Conservation (phyloP, 2,888 invertebrate species). For the Andrena trimmerana region DNA sequence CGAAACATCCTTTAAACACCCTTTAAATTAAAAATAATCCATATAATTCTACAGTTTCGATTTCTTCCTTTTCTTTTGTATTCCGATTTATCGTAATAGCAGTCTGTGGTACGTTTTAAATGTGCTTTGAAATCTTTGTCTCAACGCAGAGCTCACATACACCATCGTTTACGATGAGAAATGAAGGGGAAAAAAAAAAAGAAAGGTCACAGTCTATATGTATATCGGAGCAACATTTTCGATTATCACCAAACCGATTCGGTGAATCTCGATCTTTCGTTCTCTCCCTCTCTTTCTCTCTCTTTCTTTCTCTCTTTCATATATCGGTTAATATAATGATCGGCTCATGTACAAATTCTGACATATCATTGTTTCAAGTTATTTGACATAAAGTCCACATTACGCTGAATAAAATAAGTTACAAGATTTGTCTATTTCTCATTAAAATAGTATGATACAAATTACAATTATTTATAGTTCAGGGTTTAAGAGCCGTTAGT, state of each 20-base stretch:
- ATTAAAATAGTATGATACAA: slow-evolving; percentile 81
- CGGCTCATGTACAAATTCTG: slow-evolving; percentile 74
- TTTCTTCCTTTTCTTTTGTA: slow-evolving; percentile 29
- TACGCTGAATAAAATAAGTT: slow-evolving; percentile 82
- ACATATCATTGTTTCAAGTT: slow-evolving; percentile 72
- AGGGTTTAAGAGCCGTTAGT: slow-evolving; percentile 82
- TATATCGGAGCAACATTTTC: slow-evolving; percentile 51
- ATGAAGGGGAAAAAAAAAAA: slow-evolving; percentile 40
- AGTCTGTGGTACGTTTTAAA: slow-evolving; percentile 42
- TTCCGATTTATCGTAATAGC: slow-evolving; percentile 54
- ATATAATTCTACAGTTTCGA: slow-evolving; percentile 54
- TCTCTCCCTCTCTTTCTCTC: slow-evolving; percentile 45
- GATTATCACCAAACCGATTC: slow-evolving; percentile 50
- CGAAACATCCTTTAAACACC: slow-evolving; percentile 59
- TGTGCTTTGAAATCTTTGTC: slow-evolving; percentile 40
- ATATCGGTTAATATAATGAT: slow-evolving; percentile 57
- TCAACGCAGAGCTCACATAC: slow-evolving; percentile 34
- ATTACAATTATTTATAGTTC: slow-evolving; percentile 81
- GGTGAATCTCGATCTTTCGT: slow-evolving; percentile 61
- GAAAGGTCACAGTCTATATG: slow-evolving; percentile 58
- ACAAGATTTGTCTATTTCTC: slow-evolving; percentile 79
- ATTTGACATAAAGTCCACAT: slow-evolving; percentile 78
- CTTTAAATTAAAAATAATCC: slow-evolving; percentile 65
- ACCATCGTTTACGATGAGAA: slow-evolving; percentile 53
- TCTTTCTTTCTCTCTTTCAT: slow-evolving; percentile 47